Conservation (phyloP, 1,140 invertebrate species). For the Glossosoma conforme region DNA sequence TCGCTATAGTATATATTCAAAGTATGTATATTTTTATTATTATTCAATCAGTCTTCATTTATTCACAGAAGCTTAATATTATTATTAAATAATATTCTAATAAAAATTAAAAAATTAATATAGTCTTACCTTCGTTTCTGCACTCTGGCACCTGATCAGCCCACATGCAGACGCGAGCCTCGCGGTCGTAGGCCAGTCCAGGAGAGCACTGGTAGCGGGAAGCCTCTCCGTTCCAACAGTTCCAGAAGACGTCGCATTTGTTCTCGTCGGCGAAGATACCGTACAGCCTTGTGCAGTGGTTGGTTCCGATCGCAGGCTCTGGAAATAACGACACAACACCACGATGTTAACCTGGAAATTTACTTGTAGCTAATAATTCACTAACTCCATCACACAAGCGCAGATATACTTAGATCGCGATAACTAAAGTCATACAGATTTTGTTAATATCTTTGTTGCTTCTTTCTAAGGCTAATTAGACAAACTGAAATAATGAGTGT, state of each 20-base stretch:
- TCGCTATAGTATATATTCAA: too few relatives aligned
- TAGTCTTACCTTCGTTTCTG: slow-evolving; percentile 70
- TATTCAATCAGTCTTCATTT: too few relatives aligned
- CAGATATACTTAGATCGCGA: too few relatives aligned
- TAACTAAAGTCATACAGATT: too few relatives aligned
- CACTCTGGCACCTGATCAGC: slow-evolving; percentile 89
- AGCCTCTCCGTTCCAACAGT: slow-evolving; percentile 92
- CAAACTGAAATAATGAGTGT: too few relatives aligned
- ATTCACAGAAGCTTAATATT: not conserved
- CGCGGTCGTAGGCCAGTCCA: slow-evolving; percentile 87
- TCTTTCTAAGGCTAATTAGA: not conserved
- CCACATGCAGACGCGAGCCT: slow-evolving; percentile 91
- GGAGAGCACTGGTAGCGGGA: slow-evolving; percentile 91
- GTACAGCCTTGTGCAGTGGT: slow-evolving; percentile 82
- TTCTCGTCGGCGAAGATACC: slow-evolving; percentile 87
- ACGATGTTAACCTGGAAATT: too few relatives aligned
- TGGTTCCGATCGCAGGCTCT: slow-evolving; percentile 81
- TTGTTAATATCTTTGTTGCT: not conserved
- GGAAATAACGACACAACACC: slow-evolving; percentile 30
- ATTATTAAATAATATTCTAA: not conserved
- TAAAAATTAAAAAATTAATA: slow-evolving; percentile 2
- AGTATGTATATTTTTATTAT: too few relatives aligned
- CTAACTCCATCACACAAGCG: too few relatives aligned
- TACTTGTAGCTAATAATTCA: too few relatives aligned
- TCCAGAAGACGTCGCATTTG: slow-evolving; percentile 93